Conservation (phyloP, 2,113 vertebrate genomes). For the Myrmophylax atrothorax region DNA sequence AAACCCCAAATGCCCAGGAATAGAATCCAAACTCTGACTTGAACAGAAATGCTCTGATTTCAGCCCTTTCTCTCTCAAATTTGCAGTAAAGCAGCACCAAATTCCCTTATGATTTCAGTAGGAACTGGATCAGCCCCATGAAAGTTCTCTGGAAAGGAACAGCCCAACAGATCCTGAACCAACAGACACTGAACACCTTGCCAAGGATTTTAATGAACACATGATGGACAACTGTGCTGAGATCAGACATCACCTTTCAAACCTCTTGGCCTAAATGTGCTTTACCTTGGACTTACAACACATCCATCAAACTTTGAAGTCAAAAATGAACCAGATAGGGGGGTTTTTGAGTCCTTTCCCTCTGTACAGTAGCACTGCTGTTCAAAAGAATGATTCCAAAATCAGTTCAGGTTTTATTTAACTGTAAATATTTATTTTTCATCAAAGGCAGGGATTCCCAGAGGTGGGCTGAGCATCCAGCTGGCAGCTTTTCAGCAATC, state of each 20-base stretch:
- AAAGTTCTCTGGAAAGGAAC: slow-evolving; percentile 1
- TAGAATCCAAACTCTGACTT: background rate
- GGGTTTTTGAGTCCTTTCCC: background rate
- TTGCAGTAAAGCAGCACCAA: background rate
- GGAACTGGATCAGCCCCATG: background rate
- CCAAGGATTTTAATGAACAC: slow-evolving; percentile 20
- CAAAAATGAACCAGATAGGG: background rate
- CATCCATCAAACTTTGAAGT: background rate
- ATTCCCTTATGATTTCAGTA: background rate
- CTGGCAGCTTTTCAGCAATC: background rate
- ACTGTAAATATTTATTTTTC: slow-evolving; percentile 58
- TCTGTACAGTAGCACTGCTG: slow-evolving; percentile 17
- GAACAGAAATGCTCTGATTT: background rate
- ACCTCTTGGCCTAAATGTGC: slow-evolving; percentile 21
- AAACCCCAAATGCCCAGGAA: background rate
- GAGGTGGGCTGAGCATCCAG: slow-evolving; percentile 25
- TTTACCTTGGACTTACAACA: slow-evolving; percentile 42
- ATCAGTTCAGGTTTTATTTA: slow-evolving; percentile 24
- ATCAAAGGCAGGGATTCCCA: slow-evolving; percentile 29
- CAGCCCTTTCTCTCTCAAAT: background rate
- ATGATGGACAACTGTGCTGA: background rate
- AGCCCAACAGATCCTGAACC: background rate
- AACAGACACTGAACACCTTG: background rate
- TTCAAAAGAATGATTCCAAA: slow-evolving; percentile 10
- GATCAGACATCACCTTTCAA: slow-evolving; percentile 34